Evolutionary conservation across 2,113 vertebrate species (phyloP).

Genomic region (Hyla sarda): DNA sequence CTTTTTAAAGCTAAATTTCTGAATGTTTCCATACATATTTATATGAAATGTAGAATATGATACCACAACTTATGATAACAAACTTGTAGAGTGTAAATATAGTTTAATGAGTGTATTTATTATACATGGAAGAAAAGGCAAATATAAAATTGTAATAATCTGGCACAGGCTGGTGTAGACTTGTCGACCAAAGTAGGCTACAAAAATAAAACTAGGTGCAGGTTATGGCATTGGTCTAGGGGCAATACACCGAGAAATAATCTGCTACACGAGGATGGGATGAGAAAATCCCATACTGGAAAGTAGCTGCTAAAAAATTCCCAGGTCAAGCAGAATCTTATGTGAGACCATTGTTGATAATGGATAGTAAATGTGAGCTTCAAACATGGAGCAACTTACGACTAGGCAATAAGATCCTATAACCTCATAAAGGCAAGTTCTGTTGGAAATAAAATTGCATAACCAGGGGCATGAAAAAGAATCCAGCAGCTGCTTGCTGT

Average conservation of each 20-base stretch:
- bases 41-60: no score
- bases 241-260: neutral
- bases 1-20: no score
- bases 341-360: neutral
- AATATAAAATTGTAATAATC: no score
- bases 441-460: conserved; percentile 28
- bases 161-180: neutral
- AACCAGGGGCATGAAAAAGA: conserved; percentile 23
- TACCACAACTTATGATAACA: no score
- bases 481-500: conserved; percentile 42
- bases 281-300: neutral
- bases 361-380: neutral
- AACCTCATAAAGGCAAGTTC: conserved; percentile 17
- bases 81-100: no score
- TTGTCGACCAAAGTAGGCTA: neutral
- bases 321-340: neutral
- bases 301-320: neutral
- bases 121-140: no score
- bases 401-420: neutral
- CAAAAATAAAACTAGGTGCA: neutral
- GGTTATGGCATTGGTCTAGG: neutral
- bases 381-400: neutral
- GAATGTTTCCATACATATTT: no score
- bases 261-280: neutral
- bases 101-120: no score